Evolutionary conservation across 1,140 invertebrate genomes (phyloP).

Genomic region (Aphis gossypii): DNA sequence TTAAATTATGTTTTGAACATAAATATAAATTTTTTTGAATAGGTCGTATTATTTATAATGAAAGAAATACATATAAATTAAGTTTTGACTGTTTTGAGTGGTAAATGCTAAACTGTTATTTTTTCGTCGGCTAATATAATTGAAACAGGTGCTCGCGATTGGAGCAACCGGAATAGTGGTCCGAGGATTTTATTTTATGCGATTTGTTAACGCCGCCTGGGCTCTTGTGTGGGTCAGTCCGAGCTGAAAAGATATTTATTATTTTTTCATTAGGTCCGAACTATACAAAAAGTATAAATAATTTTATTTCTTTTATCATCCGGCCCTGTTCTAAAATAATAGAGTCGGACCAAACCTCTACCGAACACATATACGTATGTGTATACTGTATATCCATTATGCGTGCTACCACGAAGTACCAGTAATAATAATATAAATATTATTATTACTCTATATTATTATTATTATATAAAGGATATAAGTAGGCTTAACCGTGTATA

Average conservation of each 20-base stretch:
- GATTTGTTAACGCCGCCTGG: background rate
- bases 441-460: background rate
- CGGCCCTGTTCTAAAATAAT: background rate
- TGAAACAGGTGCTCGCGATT: background rate
- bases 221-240: background rate
- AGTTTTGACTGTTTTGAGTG: background rate
- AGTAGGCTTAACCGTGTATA: background rate
- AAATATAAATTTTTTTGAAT: background rate
- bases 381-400: background rate
- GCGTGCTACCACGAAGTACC: background rate
- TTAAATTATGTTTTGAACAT: conserved; percentile 12
- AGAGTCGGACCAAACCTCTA: background rate
- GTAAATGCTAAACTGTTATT: background rate
- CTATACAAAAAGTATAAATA: background rate
- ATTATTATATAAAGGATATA: background rate
- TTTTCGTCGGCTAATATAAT: background rate
- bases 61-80: background rate
- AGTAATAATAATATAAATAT: background rate
- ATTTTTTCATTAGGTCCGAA: background rate
- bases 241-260: background rate
- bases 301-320: background rate
- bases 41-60: background rate
- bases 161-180: background rate
- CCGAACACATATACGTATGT: background rate
- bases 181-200: background rate